Evolutionary conservation across 1,140 invertebrate genomes (phyloP).

Genomic region (Drosophila auraria): DNA sequence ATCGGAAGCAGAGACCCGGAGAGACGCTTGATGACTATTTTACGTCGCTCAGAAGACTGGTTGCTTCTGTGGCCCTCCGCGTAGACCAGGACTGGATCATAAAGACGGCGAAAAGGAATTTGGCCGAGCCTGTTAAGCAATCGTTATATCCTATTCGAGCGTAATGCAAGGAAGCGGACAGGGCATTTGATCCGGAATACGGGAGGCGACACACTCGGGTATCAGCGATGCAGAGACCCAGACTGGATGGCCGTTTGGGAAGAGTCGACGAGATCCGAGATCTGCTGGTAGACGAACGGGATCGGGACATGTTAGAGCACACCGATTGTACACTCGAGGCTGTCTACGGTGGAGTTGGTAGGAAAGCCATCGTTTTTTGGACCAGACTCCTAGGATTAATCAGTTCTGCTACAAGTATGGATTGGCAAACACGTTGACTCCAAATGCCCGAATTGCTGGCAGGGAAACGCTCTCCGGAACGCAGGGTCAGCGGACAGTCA

Average conservation of each 20-base stretch:
- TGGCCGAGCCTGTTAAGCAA: not conserved
- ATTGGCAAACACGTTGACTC: not conserved
- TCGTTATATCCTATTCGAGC: not conserved
- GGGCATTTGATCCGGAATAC: not conserved
- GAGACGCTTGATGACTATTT: not conserved
- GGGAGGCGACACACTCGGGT: not conserved
- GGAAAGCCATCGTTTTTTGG: not conserved
- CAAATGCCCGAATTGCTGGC: not conserved
- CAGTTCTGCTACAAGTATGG: not conserved
- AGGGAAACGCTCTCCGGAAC: constrained; percentile 2
- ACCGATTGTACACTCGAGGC: too few relatives aligned
- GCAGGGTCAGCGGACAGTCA: not conserved
- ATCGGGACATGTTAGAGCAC: too few relatives aligned
- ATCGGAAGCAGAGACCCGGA: not conserved
- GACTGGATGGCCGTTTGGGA: not conserved
- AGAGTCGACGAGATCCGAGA: not conserved
- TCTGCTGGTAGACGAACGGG: not conserved
- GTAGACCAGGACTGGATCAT: not conserved
- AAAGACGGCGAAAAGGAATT: not conserved
- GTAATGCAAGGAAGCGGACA: not conserved
- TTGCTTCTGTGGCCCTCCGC: not conserved
- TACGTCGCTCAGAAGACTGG: not conserved
- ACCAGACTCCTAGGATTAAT: not conserved
- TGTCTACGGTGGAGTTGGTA: not conserved
- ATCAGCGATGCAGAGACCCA: not conserved